A percentile compares a stretch with the other conserved stretches of the same genome.
Conservation (phyloP, 2,888 invertebrate species). For the Tolmerus cingulatus region DNA sequence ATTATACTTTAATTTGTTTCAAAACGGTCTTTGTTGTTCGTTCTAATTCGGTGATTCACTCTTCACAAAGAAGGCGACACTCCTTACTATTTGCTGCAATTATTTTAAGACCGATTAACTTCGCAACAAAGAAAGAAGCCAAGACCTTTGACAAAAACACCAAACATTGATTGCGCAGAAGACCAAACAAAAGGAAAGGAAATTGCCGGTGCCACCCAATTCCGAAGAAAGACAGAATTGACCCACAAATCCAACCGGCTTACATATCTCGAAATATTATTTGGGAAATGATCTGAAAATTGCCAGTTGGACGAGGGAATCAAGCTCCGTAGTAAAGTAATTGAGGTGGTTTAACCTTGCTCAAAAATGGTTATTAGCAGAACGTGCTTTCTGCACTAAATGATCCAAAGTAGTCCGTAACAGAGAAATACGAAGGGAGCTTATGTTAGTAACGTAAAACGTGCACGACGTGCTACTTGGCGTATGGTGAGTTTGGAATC, state of each 20-base stretch:
- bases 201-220: not conserved
- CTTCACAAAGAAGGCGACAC: not conserved
- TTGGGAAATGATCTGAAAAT: not conserved
- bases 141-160: not conserved
- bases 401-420: not conserved
- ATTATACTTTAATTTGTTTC: not conserved
- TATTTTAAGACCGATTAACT: not conserved
- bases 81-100: not conserved
- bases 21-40: not conserved
- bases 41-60: not conserved
- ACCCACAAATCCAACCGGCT: not conserved
- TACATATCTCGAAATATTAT: not conserved
- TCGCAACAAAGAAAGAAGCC: not conserved
- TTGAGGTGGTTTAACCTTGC: conserved; percentile 9
- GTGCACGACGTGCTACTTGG: not conserved
- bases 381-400: not conserved
- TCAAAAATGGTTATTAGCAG: conserved; percentile 6
- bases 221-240: not conserved
- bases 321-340: not conserved
- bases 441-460: not conserved
- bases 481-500: not conserved
- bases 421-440: not conserved
- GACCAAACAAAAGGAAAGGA: not conserved
- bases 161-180: not conserved
- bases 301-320: not conserved